phyloP scores from a whole-genome alignment of 2,888 invertebrate species.

The Tipula helvola region DNA sequence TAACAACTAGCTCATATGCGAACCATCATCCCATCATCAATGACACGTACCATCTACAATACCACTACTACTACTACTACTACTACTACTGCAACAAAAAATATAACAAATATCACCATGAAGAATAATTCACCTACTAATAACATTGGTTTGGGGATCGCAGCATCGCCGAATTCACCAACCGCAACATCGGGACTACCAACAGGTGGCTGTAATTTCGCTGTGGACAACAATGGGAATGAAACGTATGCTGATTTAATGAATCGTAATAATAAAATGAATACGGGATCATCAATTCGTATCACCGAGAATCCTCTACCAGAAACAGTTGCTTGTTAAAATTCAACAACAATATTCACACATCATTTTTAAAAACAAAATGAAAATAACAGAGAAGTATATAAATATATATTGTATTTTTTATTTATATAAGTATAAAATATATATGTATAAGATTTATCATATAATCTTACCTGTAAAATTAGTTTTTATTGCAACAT shows the following conservation, averaged over 20 bases:
- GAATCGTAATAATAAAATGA: slow-evolving; percentile 7
- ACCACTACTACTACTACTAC: slow-evolving; percentile 11
- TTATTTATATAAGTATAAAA: background rate
- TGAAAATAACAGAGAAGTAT: background rate
- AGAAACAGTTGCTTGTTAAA: slow-evolving; percentile 34
- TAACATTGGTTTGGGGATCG: slow-evolving; percentile 10
- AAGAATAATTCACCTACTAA: slow-evolving; percentile 10
- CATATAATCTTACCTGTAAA: background rate
- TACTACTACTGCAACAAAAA: slow-evolving; percentile 10
- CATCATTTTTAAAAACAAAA: background rate
- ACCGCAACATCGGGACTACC: background rate
- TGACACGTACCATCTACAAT: slow-evolving; percentile 11
- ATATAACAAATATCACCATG: background rate
- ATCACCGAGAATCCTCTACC: slow-evolving; percentile 37
- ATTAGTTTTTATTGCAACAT: background rate
- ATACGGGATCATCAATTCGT: slow-evolving; percentile 19
- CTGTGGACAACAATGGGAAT: slow-evolving; percentile 12
- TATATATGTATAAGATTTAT: background rate
- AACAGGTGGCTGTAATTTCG: background rate
- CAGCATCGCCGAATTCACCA: background rate
- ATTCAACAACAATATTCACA: background rate
- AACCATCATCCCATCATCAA: slow-evolving; percentile 18
- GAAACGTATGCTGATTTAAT: slow-evolving; percentile 10
- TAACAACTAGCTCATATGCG: slow-evolving; percentile 22
- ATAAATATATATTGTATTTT: background rate